phyloP scores from a whole-genome alignment of 2,888 invertebrate species.

The Drosophila putrida region DNA sequence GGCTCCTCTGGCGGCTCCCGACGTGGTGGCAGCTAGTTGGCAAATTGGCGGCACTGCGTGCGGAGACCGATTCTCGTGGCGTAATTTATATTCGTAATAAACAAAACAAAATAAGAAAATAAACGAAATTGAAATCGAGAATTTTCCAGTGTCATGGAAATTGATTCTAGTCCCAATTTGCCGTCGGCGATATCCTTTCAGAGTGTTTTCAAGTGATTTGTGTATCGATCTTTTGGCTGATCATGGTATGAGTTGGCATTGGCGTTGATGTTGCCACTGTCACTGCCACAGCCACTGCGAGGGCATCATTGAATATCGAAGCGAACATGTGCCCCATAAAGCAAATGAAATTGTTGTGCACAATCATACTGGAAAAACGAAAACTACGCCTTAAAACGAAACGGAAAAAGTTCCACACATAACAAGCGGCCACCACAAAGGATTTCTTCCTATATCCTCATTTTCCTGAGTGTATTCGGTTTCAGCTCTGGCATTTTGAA shows the following conservation, averaged over 20 bases:
- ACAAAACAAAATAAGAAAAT: slow-evolving; percentile 21
- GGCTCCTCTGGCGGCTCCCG: slow-evolving; percentile 55
- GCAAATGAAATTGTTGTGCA: slow-evolving; percentile 79
- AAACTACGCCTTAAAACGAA: slow-evolving; percentile 84
- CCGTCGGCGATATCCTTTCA: slow-evolving; percentile 58
- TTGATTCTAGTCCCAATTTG: slow-evolving; percentile 33
- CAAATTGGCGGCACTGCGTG: slow-evolving; percentile 70
- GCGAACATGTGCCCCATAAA: slow-evolving; percentile 84
- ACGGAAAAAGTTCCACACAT: slow-evolving; percentile 84
- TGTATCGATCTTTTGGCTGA: slow-evolving; percentile 18
- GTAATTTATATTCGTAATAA: slow-evolving; percentile 22
- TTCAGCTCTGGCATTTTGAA: slow-evolving; percentile 23
- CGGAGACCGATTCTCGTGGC: slow-evolving; percentile 56
- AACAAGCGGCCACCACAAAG: slow-evolving; percentile 55
- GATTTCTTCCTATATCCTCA: neutral
- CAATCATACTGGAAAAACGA: slow-evolving; percentile 83
- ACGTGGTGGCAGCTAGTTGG: slow-evolving; percentile 70
- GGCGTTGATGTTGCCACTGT: slow-evolving; percentile 48
- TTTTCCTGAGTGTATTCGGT: slow-evolving; percentile 18
- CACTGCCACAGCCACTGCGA: slow-evolving; percentile 43
- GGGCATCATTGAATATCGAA: slow-evolving; percentile 58
- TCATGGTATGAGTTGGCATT: slow-evolving; percentile 29
- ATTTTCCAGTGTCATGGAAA: slow-evolving; percentile 40
- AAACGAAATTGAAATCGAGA: neutral
- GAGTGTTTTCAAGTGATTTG: slow-evolving; percentile 19